Evolutionary conservation across 2,113 vertebrate genomes (phyloP).

Genomic region (Trematocara unimaculatum): DNA sequence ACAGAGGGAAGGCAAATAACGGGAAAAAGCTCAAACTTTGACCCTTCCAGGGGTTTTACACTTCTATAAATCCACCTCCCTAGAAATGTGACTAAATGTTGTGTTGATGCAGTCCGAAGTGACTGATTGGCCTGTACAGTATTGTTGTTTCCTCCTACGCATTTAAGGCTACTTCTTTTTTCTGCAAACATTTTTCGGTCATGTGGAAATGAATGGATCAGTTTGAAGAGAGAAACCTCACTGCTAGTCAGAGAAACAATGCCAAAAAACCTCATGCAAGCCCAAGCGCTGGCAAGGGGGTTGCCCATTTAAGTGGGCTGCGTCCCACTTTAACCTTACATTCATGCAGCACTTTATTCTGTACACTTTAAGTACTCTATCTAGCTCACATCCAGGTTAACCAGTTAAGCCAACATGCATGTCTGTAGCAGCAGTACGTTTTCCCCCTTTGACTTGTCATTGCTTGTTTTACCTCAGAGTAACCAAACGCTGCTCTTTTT

Average conservation of each 20-base stretch:
- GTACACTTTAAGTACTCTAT: background rate
- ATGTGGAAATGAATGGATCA: background rate
- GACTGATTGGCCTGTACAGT: background rate
- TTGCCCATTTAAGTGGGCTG: background rate
- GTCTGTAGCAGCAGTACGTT: background rate
- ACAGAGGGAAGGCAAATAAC: background rate
- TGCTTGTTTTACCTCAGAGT: background rate
- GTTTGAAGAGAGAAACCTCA: background rate
- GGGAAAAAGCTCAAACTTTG: background rate
- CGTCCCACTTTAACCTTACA: background rate
- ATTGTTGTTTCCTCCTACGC: background rate
- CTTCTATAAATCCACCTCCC: background rate
- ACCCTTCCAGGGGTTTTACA: background rate
- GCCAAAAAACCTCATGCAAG: background rate
- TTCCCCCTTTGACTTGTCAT: background rate
- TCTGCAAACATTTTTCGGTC: background rate
- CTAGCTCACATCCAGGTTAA: background rate
- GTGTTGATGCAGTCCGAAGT: background rate
- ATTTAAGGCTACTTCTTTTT: background rate
- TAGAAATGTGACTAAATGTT: background rate
- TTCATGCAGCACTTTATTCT: background rate
- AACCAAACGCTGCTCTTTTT: background rate
- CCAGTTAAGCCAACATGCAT: background rate
- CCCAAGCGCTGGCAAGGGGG: accelerated
- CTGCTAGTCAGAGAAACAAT: background rate